Conservation (phyloP, 2,797 vertebrate species). For the Geotrypetes seraphini region DNA sequence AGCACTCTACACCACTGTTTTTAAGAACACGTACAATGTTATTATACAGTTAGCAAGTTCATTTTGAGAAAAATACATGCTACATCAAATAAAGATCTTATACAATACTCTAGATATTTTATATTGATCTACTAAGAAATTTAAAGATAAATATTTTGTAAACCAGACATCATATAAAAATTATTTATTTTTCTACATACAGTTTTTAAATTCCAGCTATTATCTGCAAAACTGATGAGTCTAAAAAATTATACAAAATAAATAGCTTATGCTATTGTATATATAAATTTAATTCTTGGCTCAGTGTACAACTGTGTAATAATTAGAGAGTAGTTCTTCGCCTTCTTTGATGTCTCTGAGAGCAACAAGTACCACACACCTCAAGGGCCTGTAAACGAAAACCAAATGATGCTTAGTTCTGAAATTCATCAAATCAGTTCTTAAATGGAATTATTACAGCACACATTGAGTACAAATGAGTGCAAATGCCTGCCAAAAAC, state of each 20-base stretch:
- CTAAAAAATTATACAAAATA: neutral
- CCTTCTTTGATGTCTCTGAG: slow-evolving; percentile 71
- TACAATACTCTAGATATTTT: too few species aligned
- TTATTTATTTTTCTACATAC: neutral
- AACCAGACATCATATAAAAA: neutral
- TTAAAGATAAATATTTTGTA: slow-evolving; percentile 1
- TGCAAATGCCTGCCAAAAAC: too few species aligned
- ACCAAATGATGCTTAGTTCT: neutral
- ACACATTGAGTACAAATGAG: too few species aligned
- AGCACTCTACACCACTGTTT: too few species aligned
- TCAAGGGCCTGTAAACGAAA: slow-evolving; percentile 52
- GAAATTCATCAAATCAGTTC: neutral
- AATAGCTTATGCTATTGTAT: slow-evolving; percentile 1
- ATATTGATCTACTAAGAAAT: neutral
- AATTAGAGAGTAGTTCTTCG: slow-evolving; percentile 93
- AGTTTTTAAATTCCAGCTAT: neutral
- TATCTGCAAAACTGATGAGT: neutral
- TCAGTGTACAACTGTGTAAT: slow-evolving; percentile 79
- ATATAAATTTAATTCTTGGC: neutral
- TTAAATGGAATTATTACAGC: too few species aligned
- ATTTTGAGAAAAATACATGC: too few species aligned
- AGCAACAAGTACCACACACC: slow-evolving; percentile 79
- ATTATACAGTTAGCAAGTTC: too few species aligned
- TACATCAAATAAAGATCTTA: too few species aligned
- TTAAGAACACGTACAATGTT: too few species aligned